Base-by-base conservation (phyloP, 1,140 invertebrate species). In the Cephus cinctus region DNA sequence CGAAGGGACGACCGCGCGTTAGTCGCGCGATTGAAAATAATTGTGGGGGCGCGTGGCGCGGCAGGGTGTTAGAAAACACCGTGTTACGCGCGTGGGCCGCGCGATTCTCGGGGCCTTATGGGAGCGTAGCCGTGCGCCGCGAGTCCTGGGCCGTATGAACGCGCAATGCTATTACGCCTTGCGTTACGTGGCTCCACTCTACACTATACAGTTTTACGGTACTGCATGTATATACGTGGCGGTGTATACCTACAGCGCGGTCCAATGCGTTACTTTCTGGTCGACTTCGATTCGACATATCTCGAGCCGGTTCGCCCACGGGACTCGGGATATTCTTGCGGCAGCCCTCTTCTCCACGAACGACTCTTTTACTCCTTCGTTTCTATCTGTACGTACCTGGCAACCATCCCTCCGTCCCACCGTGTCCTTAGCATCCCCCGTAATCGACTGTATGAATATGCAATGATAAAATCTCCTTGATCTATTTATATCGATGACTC, bases 231-330 rank as follows among this genome's bases (percentile, higher is more conserved):
- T n/a, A n/a, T n/a, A n/a, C n/a, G n/a, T n/a, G n/a, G n/a, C n/a
- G n/a, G n/a, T n/a, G n/a, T n/a, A n/a, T n/a, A n/a, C n/a, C n/a
- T n/a, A n/a, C n/a, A n/a, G n/a, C n/a, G n/a, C n/a, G n/a, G n/a
- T 63, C 59, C 40, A 59, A 60, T 52, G 59, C 52, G 52, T 57
- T 36, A 43, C 40, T 53, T 53, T 47, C 45, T 22, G 22, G 15
- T n/a, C 39, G 19, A 43, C 46, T 48, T 52, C 52, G 53, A 63
- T 59, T 65, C 57, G 63, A 59, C 58, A 54, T 59, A 55, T 66
- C 53, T 57, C 54, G 56, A 64, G 62, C 63, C 66, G 63, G 63
- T 66, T 64, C 60, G 63, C 66, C 63, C 66, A 66, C 63, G 52
- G 49, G 31, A 47, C n/a, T n/a, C n/a, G n/a, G n/a, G n/a, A n/a